A percentile compares a stretch with the other conserved stretches of the same genome.
phyloP scores from a whole-genome alignment of 2,797 vertebrate genomes.

The Natrix natrix region DNA sequence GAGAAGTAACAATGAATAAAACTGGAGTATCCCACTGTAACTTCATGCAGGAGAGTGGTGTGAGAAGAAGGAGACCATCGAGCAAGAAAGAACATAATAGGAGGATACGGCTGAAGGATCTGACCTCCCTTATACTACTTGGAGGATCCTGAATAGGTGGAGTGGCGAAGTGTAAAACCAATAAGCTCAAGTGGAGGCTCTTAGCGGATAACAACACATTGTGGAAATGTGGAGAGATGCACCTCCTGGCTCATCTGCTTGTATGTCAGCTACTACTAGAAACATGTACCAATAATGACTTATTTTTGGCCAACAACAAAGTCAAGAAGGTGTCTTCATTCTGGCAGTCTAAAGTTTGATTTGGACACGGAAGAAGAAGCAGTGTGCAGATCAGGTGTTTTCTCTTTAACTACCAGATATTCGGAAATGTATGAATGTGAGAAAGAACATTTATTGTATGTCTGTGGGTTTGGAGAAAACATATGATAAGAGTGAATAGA shows the following conservation, averaged over 20 bases:
- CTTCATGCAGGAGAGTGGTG: not conserved
- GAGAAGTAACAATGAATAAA: not conserved
- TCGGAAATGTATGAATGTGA: not conserved
- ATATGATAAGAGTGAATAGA: not conserved
- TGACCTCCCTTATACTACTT: not conserved
- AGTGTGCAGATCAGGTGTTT: not conserved
- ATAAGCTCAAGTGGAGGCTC: not conserved
- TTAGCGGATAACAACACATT: not conserved
- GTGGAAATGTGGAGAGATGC: not conserved
- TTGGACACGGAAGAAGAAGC: not conserved
- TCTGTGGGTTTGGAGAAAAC: not conserved
- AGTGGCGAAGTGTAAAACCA: not conserved
- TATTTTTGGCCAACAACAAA: not conserved
- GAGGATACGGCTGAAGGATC: too few relatives aligned
- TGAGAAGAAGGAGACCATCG: not conserved
- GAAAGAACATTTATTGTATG: not conserved
- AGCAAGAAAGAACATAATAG: not conserved
- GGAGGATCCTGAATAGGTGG: not conserved
- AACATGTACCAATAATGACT: not conserved
- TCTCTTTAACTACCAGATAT: not conserved
- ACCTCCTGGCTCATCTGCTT: not conserved
- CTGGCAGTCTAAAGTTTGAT: not conserved
- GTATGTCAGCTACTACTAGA: not conserved
- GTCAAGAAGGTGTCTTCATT: not conserved
- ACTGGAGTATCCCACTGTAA: not conserved